Evolutionary conservation across 2,888 invertebrate genomes (phyloP), one percentile per base, ranked within the genome.

Genomic region (Cyclophora punctaria): DNA sequence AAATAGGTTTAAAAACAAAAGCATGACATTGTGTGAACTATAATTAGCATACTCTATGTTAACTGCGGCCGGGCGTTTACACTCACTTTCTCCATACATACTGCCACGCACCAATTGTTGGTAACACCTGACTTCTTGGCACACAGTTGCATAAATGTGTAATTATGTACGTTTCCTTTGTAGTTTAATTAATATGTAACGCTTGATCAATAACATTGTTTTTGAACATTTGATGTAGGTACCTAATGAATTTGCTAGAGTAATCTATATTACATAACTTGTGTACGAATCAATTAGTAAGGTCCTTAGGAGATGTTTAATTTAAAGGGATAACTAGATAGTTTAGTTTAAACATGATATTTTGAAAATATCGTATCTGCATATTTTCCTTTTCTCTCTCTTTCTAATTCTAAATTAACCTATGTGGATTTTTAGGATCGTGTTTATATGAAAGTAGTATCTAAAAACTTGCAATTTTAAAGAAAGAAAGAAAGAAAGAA

Each of bases 61-160:
- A 56, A 48, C 20, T 20, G 20, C 45, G 45, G 41, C 47, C 46
- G 50, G 53, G 52, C 34, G 46, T 54, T 60, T 51, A 53, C 56
- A 56, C 57, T 71, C 67, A 75, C 80, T 80, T 80, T 80, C 79
- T 69, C 76, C 59, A 42, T 60, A 59, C 67, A 60, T 64, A 20
- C 63, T 78, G 70, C 66, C 68, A 80, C 69, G 80, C 75, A 76
- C 79, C 75, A 78, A 78, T 76, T 81, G 78, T 76, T 80, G 68
- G 63, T 48, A 62, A 75, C 72, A 74, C 75, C 78, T 79, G 77
- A 46, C 55, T 55, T 52, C 47, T 49, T 48, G 44, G 47, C 48
- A 48, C 43, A 55, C 44, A 45, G 50, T 54, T 56, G 53, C 52
- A 52, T 52, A 52, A 53, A 53, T 44, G 20, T 48, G 41, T 53